Evolutionary conservation across 2,888 invertebrate species (phyloP).

Genomic region (Saturnia pavonia): DNA sequence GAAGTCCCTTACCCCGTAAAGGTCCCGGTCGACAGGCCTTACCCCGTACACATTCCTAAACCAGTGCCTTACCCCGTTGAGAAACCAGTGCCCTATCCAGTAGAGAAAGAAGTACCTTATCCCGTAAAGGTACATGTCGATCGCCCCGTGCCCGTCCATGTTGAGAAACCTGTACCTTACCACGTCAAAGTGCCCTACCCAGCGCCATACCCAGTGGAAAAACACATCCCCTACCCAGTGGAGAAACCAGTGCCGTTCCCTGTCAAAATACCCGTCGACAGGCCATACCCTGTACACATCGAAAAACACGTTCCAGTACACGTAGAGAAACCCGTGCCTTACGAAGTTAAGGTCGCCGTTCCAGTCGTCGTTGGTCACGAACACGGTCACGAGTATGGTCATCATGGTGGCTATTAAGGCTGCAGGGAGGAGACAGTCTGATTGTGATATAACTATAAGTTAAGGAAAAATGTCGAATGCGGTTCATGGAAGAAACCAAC

Average conservation of each 20-base stretch:
- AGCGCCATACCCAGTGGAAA: conserved; percentile 84
- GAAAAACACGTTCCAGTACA: conserved; percentile 85
- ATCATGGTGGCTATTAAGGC: conserved; percentile 80
- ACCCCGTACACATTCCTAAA: conserved; percentile 83
- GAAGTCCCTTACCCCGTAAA: conserved; percentile 83
- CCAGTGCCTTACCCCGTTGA: conserved; percentile 83
- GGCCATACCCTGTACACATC: conserved; percentile 84
- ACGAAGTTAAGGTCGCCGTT: conserved; percentile 84
- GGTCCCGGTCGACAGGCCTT: conserved; percentile 85
- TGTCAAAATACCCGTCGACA: conserved; percentile 84
- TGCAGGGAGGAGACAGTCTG: conserved; percentile 77
- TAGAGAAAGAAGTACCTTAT: conserved; percentile 82
- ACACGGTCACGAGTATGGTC: conserved; percentile 76
- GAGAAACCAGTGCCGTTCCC: conserved; percentile 86
- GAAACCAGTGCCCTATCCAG: conserved; percentile 83
- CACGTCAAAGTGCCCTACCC: conserved; percentile 86
- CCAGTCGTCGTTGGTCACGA: conserved; percentile 75
- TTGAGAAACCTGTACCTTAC: conserved; percentile 72
- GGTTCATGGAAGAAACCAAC: conserved; percentile 54
- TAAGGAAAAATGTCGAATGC: conserved; percentile 69
- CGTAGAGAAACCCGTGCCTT: conserved; percentile 83
- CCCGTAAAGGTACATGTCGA: conserved; percentile 84
- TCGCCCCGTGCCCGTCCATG: conserved; percentile 77
- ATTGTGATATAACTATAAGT: conserved; percentile 81
- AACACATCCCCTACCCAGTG: conserved; percentile 84